phyloP scores from a whole-genome alignment of 2,113 vertebrate species.

The Bujurquina vittata region DNA sequence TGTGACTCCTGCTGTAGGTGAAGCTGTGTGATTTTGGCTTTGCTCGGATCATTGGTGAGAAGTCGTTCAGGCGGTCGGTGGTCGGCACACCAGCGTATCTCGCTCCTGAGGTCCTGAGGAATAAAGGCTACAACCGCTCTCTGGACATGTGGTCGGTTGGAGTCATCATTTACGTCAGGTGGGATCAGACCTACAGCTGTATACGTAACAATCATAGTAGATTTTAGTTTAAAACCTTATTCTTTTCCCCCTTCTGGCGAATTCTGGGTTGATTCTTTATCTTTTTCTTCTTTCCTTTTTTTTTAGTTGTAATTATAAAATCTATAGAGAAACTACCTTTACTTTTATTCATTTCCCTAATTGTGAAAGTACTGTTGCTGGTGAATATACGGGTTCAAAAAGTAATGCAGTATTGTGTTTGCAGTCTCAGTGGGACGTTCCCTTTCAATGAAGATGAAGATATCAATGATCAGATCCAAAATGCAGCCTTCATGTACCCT shows the following conservation, averaged over 20 bases:
- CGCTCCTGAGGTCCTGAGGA: constrained; percentile 94
- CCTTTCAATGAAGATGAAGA: constrained; percentile 99
- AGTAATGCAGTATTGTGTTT: background rate
- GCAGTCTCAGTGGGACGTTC: constrained; percentile 94
- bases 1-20: constrained; percentile 79
- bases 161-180: constrained; percentile 94
- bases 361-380: background rate
- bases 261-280: background rate
- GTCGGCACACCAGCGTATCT: constrained; percentile 97
- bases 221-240: background rate
- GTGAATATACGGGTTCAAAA: background rate
- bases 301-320: background rate
- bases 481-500: constrained; percentile 99
- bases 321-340: background rate
- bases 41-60: constrained; percentile 97
- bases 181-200: background rate
- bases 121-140: constrained; percentile 97
- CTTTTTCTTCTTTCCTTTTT: background rate
- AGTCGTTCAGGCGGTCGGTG: constrained; percentile 95
- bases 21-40: constrained; percentile 99
- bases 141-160: constrained; percentile 99
- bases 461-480: constrained; percentile 98
- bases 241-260: background rate
- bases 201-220: background rate
- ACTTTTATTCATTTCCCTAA: background rate